Percentiles rank a stretch among this genome's conserved stretches.
These are phyloP conservation scores for Petaurus breviceps DNA, from an alignment of 2,113 vertebrate genomes.

Conservation along the genomic window DNA sequence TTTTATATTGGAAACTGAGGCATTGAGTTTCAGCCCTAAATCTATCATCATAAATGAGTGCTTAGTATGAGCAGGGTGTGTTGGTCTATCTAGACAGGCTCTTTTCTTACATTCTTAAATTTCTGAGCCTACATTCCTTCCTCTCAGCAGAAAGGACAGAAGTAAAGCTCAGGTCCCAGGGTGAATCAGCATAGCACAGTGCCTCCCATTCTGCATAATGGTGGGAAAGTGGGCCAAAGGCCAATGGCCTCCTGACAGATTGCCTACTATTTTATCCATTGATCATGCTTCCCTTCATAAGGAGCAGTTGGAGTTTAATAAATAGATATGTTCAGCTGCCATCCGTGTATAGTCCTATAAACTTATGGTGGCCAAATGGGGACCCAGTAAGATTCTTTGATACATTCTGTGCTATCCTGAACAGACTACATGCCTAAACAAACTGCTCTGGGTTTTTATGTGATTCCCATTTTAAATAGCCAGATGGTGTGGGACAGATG, in stretches of 20 bases:
- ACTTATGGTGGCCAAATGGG: neutral
- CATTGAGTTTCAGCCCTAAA: neutral
- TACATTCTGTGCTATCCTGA: constrained; percentile 12
- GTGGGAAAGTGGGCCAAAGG: neutral
- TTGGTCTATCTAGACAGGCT: neutral
- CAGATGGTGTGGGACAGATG: constrained; percentile 58
- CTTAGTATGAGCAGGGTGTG: neutral
- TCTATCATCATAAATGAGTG: neutral
- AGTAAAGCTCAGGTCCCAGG: neutral
- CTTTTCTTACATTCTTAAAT: neutral
- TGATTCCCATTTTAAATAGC: constrained; percentile 58
- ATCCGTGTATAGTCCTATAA: neutral
- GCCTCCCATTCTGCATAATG: neutral
- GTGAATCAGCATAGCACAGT: neutral
- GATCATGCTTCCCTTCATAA: neutral
- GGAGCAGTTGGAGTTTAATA: constrained; percentile 6
- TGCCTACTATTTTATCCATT: neutral
- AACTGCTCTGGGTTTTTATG: constrained; percentile 49
- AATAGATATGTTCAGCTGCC: neutral
- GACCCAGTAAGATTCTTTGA: neutral
- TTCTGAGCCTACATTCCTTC: neutral
- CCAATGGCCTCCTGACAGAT: neutral
- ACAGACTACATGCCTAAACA: constrained; percentile 38
- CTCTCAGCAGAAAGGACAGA: neutral
- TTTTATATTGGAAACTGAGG: neutral